phyloP scores from a whole-genome alignment of 2,888 invertebrate species.

The Orthonychiurus folsomi region DNA sequence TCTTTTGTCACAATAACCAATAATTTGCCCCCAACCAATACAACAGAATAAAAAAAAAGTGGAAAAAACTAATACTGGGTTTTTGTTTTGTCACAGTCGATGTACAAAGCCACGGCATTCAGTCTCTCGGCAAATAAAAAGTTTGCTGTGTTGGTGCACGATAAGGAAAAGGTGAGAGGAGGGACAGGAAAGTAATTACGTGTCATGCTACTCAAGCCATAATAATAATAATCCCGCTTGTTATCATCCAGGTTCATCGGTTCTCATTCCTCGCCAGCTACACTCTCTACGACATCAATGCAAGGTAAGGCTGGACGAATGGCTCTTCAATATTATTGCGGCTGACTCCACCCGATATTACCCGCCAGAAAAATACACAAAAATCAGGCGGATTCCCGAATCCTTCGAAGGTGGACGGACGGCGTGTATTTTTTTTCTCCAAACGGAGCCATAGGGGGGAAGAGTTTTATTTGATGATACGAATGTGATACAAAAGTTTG shows the following conservation, averaged over 20 bases:
- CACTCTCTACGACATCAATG: conserved; percentile 71
- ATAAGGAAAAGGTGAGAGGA: conserved; percentile 59
- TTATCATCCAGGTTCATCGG: conserved; percentile 54
- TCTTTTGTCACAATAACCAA: not conserved
- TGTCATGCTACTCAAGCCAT: not conserved
- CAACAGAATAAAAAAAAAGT: not conserved
- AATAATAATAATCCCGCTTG: not conserved
- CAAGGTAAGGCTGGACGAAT: conserved; percentile 58
- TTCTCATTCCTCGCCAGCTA: conserved; percentile 80
- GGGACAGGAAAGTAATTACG: not conserved
- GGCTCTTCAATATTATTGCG: no score
- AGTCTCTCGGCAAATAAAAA: conserved; percentile 75
- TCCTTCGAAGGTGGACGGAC: no score
- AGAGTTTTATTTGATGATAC: no score
- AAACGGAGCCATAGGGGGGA: no score
- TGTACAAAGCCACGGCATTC: conserved; percentile 68
- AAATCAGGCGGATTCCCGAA: conserved; percentile 60
- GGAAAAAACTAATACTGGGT: not conserved
- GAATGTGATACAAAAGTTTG: no score
- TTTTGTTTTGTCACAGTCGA: conserved; percentile 54
- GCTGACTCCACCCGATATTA: no score
- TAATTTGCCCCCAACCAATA: not conserved
- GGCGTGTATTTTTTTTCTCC: no score
- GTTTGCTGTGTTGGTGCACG: conserved; percentile 71
- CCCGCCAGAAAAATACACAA: conserved; percentile 13